phyloP scores from a whole-genome alignment of 2,113 vertebrate genomes.

The Cyprichromis sp. region DNA sequence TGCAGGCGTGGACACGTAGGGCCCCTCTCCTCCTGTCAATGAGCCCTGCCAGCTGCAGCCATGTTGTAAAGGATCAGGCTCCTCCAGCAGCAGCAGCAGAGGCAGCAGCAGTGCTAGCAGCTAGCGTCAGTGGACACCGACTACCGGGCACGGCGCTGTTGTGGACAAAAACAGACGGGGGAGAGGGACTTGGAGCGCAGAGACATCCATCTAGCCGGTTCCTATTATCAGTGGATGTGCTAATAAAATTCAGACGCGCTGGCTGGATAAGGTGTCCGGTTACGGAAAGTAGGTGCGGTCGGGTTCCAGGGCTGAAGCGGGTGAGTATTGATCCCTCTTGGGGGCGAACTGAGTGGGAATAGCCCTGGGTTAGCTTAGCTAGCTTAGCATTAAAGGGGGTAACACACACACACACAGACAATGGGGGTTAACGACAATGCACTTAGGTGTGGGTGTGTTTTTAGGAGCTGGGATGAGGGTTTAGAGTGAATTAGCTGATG shows the following conservation, averaged over 20 bases:
- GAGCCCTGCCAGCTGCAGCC: slow-evolving; percentile 51
- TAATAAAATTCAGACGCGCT: neutral
- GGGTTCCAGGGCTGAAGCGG: slow-evolving; percentile 16
- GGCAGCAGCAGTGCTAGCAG: slow-evolving; percentile 21
- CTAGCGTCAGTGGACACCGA: slow-evolving; percentile 55
- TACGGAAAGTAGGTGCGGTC: slow-evolving; percentile 27
- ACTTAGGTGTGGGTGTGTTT: neutral
- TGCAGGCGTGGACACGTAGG: neutral
- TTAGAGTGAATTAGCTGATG: neutral
- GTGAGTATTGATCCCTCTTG: slow-evolving; percentile 56
- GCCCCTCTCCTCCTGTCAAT: slow-evolving; percentile 17
- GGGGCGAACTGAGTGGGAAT: slow-evolving; percentile 49
- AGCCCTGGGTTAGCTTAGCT: slow-evolving; percentile 51
- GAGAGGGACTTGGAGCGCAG: slow-evolving; percentile 14
- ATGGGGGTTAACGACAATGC: slow-evolving; percentile 40
- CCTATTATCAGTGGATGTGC: neutral
- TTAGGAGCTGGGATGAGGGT: neutral
- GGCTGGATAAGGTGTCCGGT: neutral
- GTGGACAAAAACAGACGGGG: slow-evolving; percentile 50
- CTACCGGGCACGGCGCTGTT: slow-evolving; percentile 67
- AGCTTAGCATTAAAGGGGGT: slow-evolving; percentile 64
- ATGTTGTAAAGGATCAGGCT: slow-evolving; percentile 49
- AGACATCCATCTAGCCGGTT: slow-evolving; percentile 19
- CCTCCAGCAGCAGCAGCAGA: neutral
- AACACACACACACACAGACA: slow-evolving; percentile 33